Percentiles rank a stretch among this genome's conserved stretches.
phyloP scores from a whole-genome alignment of 2,797 vertebrate species.

The Notolabrus celidotus region DNA sequence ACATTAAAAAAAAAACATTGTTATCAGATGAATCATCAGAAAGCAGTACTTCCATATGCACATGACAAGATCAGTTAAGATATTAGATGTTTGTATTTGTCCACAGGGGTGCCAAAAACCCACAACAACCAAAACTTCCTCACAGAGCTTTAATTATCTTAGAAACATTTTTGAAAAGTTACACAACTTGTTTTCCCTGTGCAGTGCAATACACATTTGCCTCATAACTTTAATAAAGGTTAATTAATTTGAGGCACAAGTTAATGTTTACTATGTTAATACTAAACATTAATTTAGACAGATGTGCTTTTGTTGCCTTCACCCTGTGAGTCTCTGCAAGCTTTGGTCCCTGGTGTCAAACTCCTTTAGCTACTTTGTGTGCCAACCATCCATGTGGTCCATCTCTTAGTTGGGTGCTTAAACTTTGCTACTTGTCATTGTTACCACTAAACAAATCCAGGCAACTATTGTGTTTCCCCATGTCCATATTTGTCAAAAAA shows the following conservation, averaged over 20 bases:
- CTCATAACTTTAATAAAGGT: background rate
- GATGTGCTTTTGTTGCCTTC: background rate
- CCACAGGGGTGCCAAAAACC: too few species aligned
- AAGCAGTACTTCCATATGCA: too few species aligned
- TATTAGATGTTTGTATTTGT: too few species aligned
- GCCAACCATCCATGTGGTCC: too few species aligned
- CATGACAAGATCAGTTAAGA: too few species aligned
- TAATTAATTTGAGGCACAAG: too few species aligned
- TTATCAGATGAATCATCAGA: too few species aligned
- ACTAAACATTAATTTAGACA: background rate
- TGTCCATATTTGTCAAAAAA: background rate
- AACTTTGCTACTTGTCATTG: background rate
- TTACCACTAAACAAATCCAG: background rate
- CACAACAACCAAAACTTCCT: too few species aligned
- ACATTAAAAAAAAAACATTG: too few species aligned
- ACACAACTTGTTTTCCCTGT: background rate
- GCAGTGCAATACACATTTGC: background rate
- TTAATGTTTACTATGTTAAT: background rate
- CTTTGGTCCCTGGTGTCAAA: background rate
- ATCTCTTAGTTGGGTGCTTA: background rate
- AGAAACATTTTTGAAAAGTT: background rate
- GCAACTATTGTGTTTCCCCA: conserved; percentile 1
- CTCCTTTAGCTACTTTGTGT: background rate
- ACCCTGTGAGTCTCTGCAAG: background rate
- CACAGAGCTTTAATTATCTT: background rate